Evolutionary conservation across 1,140 invertebrate species (phyloP).

Genomic region (Lysiphlebus fabarum): DNA sequence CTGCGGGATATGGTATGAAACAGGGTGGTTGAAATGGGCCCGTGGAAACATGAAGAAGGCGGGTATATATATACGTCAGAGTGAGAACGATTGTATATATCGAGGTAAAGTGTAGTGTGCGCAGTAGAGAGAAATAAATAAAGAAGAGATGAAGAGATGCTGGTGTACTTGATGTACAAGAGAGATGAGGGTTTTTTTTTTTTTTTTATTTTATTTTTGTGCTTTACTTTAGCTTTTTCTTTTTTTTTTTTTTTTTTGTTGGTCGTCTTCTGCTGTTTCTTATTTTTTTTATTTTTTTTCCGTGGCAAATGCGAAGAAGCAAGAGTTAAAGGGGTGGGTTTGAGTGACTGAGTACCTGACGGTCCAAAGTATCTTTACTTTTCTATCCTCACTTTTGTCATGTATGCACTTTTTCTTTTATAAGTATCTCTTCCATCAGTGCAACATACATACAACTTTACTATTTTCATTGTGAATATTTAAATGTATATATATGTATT

Average conservation of each 20-base stretch:
- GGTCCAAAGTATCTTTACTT: constrained; percentile 23
- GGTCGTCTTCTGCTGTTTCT: too few relatives aligned
- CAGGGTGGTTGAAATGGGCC: constrained; percentile 53
- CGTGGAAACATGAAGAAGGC: constrained; percentile 48
- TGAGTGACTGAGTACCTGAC: constrained; percentile 31
- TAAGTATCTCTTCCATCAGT: too few relatives aligned
- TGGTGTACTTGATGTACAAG: constrained; percentile 17
- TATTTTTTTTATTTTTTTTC: neutral
- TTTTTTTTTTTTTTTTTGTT: too few relatives aligned
- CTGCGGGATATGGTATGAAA: constrained; percentile 54
- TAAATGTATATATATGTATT: too few relatives aligned
- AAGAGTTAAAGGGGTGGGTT: constrained; percentile 14
- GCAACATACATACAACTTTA: too few relatives aligned
- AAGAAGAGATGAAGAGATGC: constrained; percentile 32
- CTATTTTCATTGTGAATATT: too few relatives aligned
- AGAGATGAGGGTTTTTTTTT: constrained; percentile 5
- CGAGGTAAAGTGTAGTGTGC: constrained; percentile 27
- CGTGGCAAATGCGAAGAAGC: constrained; percentile 24
- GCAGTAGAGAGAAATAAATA: constrained; percentile 13
- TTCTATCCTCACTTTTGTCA: neutral
- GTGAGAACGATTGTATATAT: constrained; percentile 22
- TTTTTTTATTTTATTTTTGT: too few relatives aligned
- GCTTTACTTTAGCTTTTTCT: too few relatives aligned
- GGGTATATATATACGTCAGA: constrained; percentile 20
- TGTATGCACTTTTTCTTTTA: too few relatives aligned